Evolutionary conservation across 2,797 vertebrate genomes (phyloP), one percentile per base, ranked within the genome.

Genomic region (Acanthornis magna): DNA sequence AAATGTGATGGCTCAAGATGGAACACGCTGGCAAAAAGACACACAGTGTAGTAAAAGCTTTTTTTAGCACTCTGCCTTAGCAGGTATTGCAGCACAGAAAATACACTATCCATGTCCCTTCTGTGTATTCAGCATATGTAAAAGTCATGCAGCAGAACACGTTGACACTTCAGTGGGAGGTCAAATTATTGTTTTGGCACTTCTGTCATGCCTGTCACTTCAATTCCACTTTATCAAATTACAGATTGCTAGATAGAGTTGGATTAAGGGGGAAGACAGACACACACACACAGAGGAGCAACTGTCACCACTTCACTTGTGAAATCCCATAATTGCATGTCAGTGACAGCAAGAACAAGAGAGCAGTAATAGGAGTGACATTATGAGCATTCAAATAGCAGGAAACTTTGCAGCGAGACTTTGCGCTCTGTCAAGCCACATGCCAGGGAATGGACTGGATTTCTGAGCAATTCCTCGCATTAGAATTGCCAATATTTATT

Each of bases 201-300:
- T 93, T 95, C 95, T 96, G 93, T 97, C 95, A 96, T 10, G 75
- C 83, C 85, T 96, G 94, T 97, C 97, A 97, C 93, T 96, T 97
- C 96, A 91, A 94, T 95, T 96, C 88, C 83, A 96, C 95, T 97
- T 96, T 96, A 96, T 97, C 96, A 96, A 97, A 97, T 97, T 96
- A 97, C 94, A 84, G 96, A 95, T 92, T 96, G 96, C 94, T 95
- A 75, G 94, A 95, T 57, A 91, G 89, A 68, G 95, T 85, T 85
- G 68, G 94, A 96, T 96, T 97, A 93, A 85, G 88, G 67, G 80
- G 88, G 93, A 81, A 96, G 90, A 93, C 10, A 88, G 54, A 62
- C 63, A 66, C 60, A 85, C 55, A 82, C 71, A 84, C 26, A 68
- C 34, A 38, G 57, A 43, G 67, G 75, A 95, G 83, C 74, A 89